Evolutionary conservation across 2,797 vertebrate species (phyloP).

Genomic region (Melanotaenia boesemani): DNA sequence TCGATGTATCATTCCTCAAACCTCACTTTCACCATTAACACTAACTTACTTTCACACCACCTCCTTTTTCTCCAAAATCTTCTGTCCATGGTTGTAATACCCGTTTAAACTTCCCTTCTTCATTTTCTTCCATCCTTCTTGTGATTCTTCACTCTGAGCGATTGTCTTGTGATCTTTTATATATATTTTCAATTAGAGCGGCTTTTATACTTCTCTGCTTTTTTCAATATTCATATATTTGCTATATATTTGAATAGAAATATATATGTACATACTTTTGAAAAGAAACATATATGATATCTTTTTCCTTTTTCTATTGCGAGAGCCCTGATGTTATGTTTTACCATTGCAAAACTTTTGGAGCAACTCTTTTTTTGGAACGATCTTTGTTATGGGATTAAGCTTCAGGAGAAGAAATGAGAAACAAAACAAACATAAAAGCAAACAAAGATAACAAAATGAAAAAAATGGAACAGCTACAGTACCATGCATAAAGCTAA

Average conservation of each 20-base stretch:
- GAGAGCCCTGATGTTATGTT: slow-evolving; percentile 87
- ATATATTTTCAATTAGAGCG: slow-evolving; percentile 84
- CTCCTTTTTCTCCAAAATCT: slow-evolving; percentile 49
- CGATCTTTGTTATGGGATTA: slow-evolving; percentile 80
- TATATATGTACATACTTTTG: slow-evolving; percentile 88
- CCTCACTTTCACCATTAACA: slow-evolving; percentile 48
- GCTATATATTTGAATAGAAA: slow-evolving; percentile 89
- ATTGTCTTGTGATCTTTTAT: slow-evolving; percentile 88
- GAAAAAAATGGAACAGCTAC: slow-evolving; percentile 55
- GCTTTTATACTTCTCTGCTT: slow-evolving; percentile 85
- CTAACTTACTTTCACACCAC: slow-evolving; percentile 48
- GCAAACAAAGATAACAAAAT: neutral
- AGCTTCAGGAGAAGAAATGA: slow-evolving; percentile 79
- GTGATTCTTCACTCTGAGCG: slow-evolving; percentile 79
- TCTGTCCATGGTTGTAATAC: slow-evolving; percentile 72
- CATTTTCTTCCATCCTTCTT: slow-evolving; percentile 58
- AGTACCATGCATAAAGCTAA: slow-evolving; percentile 78
- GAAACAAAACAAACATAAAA: neutral
- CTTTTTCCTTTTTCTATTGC: slow-evolving; percentile 85
- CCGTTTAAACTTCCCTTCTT: slow-evolving; percentile 68
- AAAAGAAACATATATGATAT: slow-evolving; percentile 87
- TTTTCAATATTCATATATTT: slow-evolving; percentile 87
- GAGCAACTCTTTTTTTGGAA: slow-evolving; percentile 78
- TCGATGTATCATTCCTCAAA: slow-evolving; percentile 50
- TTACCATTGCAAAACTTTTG: slow-evolving; percentile 80